Percentiles rank a stretch among this genome's conserved stretches.
Evolutionary conservation across 1,140 invertebrate genomes (phyloP).

Genomic region (Dendroctonus valens): DNA sequence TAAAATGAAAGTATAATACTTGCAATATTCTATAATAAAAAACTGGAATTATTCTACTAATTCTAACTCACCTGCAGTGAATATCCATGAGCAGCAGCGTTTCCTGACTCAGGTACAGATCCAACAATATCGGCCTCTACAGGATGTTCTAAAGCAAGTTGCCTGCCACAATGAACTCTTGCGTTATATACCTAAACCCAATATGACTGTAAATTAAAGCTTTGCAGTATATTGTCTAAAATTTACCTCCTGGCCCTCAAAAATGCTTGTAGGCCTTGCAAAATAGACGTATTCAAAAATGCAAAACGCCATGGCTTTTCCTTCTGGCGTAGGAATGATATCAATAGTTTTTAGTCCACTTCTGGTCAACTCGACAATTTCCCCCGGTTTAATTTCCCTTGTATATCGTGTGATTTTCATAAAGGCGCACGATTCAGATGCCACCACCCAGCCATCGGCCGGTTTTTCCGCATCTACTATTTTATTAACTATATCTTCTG

Average conservation of each 20-base stretch:
- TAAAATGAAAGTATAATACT: slow-evolving; percentile 51
- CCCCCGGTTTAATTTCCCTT: slow-evolving; percentile 85
- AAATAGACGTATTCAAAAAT: slow-evolving; percentile 99
- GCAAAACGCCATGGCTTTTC: slow-evolving; percentile 83
- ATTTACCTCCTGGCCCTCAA: slow-evolving; percentile 80
- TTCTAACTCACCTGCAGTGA: slow-evolving; percentile 66
- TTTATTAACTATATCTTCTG: slow-evolving; percentile 37
- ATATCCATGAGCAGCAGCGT: slow-evolving; percentile 91
- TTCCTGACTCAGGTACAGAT: slow-evolving; percentile 95
- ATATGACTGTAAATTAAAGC: not conserved
- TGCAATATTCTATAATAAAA: not conserved
- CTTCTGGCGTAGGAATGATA: slow-evolving; percentile 72
- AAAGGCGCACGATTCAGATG: slow-evolving; percentile 95
- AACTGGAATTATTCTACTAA: not conserved
- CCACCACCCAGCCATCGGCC: slow-evolving; percentile 89
- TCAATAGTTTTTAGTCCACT: slow-evolving; percentile 82
- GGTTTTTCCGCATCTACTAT: slow-evolving; percentile 20
- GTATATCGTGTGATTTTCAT: slow-evolving; percentile 82
- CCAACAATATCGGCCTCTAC: slow-evolving; percentile 93
- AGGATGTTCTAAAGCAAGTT: slow-evolving; percentile 84
- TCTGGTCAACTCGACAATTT: slow-evolving; percentile 89
- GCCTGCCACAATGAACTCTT: slow-evolving; percentile 86
- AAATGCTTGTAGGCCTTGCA: slow-evolving; percentile 88
- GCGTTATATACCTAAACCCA: slow-evolving; percentile 76
- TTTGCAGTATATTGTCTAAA: not conserved